A percentile compares a stretch with the other conserved stretches of the same genome.
Evolutionary conservation across 1,140 invertebrate species (phyloP).

Genomic region (Cepaea nemoralis): DNA sequence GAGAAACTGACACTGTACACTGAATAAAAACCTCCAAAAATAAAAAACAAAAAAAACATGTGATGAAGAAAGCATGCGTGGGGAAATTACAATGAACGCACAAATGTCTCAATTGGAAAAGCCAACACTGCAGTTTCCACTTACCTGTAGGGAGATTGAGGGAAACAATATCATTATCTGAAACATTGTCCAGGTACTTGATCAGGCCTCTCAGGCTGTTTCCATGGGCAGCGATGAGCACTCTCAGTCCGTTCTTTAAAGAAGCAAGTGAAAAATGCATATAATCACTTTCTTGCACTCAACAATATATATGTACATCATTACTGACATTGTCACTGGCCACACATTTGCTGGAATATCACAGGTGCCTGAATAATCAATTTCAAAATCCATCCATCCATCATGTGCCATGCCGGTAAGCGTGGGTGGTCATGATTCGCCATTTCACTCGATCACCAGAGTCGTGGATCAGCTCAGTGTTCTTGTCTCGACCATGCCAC

Average conservation of each 20-base stretch:
- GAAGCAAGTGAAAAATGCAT: neutral
- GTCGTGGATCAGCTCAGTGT: no score
- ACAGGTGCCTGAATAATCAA: no score
- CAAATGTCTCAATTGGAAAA: neutral
- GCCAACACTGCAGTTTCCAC: neutral
- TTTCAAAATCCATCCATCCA: no score
- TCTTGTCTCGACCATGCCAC: no score
- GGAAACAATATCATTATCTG: constrained; percentile 90
- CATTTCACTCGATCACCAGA: no score
- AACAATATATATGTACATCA: no score
- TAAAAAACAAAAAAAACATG: neutral
- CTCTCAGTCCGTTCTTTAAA: constrained; percentile 79
- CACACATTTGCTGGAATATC: no score
- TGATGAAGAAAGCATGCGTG: neutral
- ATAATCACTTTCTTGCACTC: no score
- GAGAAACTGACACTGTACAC: no score
- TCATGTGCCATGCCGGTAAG: no score
- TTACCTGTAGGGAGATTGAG: constrained; percentile 92
- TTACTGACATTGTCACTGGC: no score
- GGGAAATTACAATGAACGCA: neutral
- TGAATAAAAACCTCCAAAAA: neutral
- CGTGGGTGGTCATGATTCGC: no score
- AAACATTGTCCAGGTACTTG: constrained; percentile 93
- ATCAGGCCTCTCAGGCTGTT: constrained; percentile 95
- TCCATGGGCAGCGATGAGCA: constrained; percentile 94